phyloP scores from a whole-genome alignment of 2,113 vertebrate genomes.

The Peromyscus californicus region DNA sequence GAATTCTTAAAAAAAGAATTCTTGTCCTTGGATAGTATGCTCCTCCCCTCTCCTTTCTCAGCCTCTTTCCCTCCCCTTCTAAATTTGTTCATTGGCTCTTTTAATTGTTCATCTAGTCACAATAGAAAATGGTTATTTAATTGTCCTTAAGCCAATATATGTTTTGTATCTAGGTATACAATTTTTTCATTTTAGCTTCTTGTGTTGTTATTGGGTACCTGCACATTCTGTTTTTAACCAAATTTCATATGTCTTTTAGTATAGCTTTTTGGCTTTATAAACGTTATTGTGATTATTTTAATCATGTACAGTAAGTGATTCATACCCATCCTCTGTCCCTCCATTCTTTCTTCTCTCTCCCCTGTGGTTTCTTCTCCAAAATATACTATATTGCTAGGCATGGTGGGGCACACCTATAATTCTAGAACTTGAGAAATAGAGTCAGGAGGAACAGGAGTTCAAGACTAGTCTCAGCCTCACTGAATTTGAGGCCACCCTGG shows the following conservation, averaged over 20 bases:
- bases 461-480: not conserved
- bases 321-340: not conserved
- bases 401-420: not conserved
- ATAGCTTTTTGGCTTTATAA: slow-evolving; percentile 27
- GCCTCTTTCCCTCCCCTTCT: not conserved
- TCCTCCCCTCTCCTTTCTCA: not conserved
- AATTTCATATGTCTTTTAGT: slow-evolving; percentile 54
- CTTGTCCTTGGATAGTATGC: not conserved
- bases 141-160: slow-evolving; percentile 11
- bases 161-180: slow-evolving; percentile 19
- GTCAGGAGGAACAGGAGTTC: not conserved
- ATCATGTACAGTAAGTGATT: slow-evolving; percentile 48
- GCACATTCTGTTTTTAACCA: not conserved
- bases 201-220: slow-evolving; percentile 25
- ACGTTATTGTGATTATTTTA: slow-evolving; percentile 55
- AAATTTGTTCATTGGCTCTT: slow-evolving; percentile 43
- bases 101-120: slow-evolving; percentile 47
- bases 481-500: not conserved
- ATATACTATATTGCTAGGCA: not conserved
- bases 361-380: slow-evolving; percentile 37
- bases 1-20: not conserved
- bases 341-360: not conserved
- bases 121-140: slow-evolving; percentile 58
- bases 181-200: slow-evolving; percentile 51
- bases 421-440: not conserved